phyloP scores from a whole-genome alignment of 2,113 vertebrate species.

The Tragulus kanchil region DNA sequence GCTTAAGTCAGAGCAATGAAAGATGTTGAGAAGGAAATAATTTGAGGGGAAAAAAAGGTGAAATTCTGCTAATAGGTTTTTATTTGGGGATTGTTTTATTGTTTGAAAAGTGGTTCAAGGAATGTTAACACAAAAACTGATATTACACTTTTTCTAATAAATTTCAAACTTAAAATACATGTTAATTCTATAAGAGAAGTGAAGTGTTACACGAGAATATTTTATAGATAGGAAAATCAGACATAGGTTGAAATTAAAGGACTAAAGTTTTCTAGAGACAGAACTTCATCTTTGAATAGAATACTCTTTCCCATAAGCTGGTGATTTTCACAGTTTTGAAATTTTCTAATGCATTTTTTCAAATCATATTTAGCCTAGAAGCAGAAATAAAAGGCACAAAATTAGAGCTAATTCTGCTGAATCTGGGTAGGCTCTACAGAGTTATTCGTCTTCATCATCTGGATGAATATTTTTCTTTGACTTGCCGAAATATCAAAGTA shows the following conservation, averaged over 20 bases:
- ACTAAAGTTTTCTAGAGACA: not conserved
- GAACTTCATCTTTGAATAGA: not conserved
- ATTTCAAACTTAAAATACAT: not conserved
- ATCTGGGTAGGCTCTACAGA: not conserved
- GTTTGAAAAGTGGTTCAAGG: not conserved
- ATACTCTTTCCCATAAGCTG: not conserved
- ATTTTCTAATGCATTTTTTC: not conserved
- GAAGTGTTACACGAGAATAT: not conserved
- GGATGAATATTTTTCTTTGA: not conserved
- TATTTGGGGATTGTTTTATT: not conserved
- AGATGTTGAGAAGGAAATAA: not conserved
- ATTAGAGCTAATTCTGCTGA: conserved; percentile 58
- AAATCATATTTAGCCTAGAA: conserved; percentile 18
- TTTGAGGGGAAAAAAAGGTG: not conserved
- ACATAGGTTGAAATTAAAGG: not conserved
- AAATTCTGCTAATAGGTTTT: not conserved
- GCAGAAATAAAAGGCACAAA: conserved; percentile 36
- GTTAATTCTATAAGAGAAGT: not conserved
- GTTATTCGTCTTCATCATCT: not conserved
- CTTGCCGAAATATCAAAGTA: not conserved
- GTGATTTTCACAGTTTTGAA: not conserved
- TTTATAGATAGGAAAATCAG: not conserved
- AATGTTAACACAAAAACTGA: not conserved
- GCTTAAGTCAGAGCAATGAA: not conserved
- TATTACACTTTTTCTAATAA: not conserved